Base-by-base conservation (phyloP, 2,888 invertebrate genomes). In the Apamea crenata region DNA sequence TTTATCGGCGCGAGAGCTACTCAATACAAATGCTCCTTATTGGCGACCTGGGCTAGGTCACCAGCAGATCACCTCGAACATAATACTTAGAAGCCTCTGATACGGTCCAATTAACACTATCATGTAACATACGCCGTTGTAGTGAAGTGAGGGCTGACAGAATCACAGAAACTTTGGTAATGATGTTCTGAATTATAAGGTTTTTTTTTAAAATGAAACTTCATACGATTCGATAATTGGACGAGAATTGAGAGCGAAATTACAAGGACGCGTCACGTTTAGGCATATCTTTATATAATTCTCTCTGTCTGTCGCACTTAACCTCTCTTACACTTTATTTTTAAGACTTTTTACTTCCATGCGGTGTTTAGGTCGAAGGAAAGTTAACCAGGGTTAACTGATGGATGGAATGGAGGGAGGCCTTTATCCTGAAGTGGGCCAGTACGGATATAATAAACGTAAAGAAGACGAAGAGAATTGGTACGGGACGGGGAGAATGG, bases 51-150 rank as follows among this genome's bases (percentile, higher is more conserved):
- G 82, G 77, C 92, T 92, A 93, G 94, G 94, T 92, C 94, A 92
- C 82, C 77, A 89, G 90, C 87, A 86, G 94, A 91, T 94, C 91
- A 92, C 94, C 94, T 95, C 93, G 94, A 93, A 90, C 78, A 77
- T 86, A 83, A 92, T 90, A 91, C 90, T 90, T 87, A 91, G 88
- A 84, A 87, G 86, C 87, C 86, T 90, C 88, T 91, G 88, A 88
- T 91, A 91, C 90, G 90, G 90, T 92, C 93, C 92, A 93, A 93
- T 94, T 94, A 93, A 80, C 92, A 90, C 87, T 87, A 83, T 82
- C 86, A 78, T 89, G 87, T 92, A 83, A 88, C 88, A 72, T 81
- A 81, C 77, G 77, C 75, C 74, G 81, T 50, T 72, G 32, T 72
- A 61, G 56, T 29, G 40, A 59, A 71, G 53, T 68, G 56, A 87